phyloP scores from a whole-genome alignment of 2,113 vertebrate species.

The Gallinago undulata region DNA sequence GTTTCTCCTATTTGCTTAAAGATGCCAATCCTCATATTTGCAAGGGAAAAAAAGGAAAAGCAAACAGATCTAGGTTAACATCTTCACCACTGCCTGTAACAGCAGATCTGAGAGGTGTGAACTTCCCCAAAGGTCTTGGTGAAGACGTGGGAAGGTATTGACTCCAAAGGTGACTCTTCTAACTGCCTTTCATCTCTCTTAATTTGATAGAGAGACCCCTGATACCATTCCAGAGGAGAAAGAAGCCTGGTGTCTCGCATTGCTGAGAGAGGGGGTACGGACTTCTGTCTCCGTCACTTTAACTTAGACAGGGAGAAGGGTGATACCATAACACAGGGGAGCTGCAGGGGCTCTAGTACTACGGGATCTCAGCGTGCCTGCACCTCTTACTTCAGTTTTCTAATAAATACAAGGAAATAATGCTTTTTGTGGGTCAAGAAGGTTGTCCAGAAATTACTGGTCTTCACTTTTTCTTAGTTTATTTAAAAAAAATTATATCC shows the following conservation, averaged over 20 bases:
- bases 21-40: neutral
- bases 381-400: neutral
- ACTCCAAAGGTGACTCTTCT: neutral
- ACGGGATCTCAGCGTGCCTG: neutral
- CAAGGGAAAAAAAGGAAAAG: neutral
- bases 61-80: neutral
- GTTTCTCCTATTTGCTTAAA: neutral
- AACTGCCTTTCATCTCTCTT: neutral
- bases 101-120: neutral
- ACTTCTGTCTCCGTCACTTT: neutral
- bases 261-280: neutral
- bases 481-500: neutral
- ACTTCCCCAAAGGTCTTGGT: neutral
- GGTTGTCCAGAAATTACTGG: neutral
- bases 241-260: neutral
- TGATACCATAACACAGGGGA: neutral
- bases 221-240: neutral
- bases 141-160: neutral
- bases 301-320: rapidly evolving
- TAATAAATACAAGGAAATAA: neutral
- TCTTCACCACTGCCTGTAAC: neutral
- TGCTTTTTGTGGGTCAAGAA: neutral
- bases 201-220: neutral
- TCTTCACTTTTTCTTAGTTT: neutral
- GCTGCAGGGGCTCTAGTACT: neutral